These are phyloP conservation scores for Trachops cirrhosus DNA, from an alignment of 2,797 vertebrate species.

Conservation along the genomic window DNA sequence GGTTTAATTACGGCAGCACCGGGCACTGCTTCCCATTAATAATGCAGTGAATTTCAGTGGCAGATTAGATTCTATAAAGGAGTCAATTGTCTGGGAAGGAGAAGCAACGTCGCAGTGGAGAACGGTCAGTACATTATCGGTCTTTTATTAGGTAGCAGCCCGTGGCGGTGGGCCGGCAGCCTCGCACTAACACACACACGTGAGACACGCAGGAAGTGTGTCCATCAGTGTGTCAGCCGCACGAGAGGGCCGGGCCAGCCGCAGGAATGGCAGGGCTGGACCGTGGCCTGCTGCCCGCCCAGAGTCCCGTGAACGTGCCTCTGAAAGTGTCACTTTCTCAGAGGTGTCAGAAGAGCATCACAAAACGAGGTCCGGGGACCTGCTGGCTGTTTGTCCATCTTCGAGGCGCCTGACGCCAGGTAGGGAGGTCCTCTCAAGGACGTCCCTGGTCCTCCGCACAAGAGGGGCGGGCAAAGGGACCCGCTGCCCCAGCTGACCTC, in stretches of 20 bases:
- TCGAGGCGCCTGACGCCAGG: rapidly evolving
- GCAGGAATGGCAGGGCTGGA: neutral
- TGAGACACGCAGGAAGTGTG: constrained; percentile 73
- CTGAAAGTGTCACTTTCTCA: neutral
- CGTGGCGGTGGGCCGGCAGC: constrained; percentile 73
- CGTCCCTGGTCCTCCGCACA: rapidly evolving
- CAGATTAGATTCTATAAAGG: constrained; percentile 89
- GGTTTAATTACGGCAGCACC: constrained; percentile 87
- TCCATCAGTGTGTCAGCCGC: constrained; percentile 80
- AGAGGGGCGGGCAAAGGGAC: neutral
- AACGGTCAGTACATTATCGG: constrained; percentile 81
- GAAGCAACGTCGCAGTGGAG: constrained; percentile 67
- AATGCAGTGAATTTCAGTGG: constrained; percentile 86
- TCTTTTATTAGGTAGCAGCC: constrained; percentile 84
- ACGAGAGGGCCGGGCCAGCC: constrained; percentile 38
- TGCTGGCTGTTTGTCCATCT: neutral
- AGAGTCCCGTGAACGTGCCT: neutral
- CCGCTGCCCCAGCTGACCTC: neutral
- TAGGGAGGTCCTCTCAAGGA: neutral
- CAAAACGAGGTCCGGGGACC: neutral
- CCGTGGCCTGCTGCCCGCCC: neutral
- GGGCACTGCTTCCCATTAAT: constrained; percentile 87
- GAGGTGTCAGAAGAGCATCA: neutral
- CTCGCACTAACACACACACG: constrained; percentile 69
- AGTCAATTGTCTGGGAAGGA: constrained; percentile 81